Evolutionary conservation across 2,888 invertebrate genomes (phyloP).

Genomic region (Sipha maydis): DNA sequence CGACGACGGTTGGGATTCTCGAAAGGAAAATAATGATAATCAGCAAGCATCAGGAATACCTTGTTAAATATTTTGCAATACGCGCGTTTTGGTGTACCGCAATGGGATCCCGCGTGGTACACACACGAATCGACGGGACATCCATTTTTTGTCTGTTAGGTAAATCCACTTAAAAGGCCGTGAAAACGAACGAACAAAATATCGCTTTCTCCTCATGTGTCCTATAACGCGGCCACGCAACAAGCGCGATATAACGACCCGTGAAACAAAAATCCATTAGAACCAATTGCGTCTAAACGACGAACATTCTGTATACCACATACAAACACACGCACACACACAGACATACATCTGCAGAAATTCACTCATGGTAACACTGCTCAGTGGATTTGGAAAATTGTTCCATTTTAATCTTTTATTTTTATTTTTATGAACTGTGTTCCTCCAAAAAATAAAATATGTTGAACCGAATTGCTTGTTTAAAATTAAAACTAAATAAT

Average conservation of each 20-base stretch:
- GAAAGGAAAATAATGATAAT: neutral
- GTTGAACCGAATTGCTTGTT: too few relatives aligned
- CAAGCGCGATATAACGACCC: slow-evolving; percentile 15
- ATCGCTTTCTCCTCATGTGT: slow-evolving; percentile 36
- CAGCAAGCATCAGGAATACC: neutral
- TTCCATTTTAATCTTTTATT: too few relatives aligned
- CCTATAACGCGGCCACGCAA: neutral
- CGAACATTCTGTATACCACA: neutral
- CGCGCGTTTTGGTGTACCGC: neutral
- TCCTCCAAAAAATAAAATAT: too few relatives aligned
- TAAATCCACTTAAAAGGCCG: slow-evolving; percentile 45
- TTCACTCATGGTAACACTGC: too few relatives aligned
- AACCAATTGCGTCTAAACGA: slow-evolving; percentile 27
- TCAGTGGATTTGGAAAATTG: too few relatives aligned
- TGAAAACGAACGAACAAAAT: slow-evolving; percentile 33
- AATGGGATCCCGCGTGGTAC: neutral
- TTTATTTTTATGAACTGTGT: too few relatives aligned
- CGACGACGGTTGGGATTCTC: too few relatives aligned
- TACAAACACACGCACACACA: too few relatives aligned
- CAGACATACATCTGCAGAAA: too few relatives aligned
- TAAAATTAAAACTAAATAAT: too few relatives aligned
- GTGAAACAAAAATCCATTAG: slow-evolving; percentile 50
- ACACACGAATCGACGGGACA: neutral
- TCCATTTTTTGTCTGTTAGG: neutral
- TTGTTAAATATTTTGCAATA: slow-evolving; percentile 8